Percentiles rank a stretch among this genome's conserved stretches.
Conservation (phyloP, 2,113 vertebrate species). For the Psettodes erumei region DNA sequence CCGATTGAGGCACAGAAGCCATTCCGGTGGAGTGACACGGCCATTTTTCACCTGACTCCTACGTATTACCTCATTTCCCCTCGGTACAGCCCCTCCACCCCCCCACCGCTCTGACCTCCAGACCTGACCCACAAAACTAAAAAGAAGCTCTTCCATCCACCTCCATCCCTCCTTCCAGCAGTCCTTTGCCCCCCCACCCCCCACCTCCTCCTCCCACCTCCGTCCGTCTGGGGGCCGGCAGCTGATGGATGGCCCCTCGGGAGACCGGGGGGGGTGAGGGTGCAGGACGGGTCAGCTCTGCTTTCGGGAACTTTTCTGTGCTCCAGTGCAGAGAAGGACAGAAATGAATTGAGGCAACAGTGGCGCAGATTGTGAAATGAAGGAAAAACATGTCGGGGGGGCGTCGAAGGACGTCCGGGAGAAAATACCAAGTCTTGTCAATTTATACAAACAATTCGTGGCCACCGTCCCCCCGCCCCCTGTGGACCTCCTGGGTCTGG, state of each 20-base stretch:
- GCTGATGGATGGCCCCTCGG: constrained; percentile 71
- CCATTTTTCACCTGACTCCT: constrained; percentile 73
- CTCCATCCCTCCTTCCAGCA: constrained; percentile 47
- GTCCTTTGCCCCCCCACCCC: constrained; percentile 38
- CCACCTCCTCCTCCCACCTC: constrained; percentile 23
- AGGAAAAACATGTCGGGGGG: constrained; percentile 12
- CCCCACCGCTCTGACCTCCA: constrained; percentile 58
- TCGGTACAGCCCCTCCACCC: constrained; percentile 37
- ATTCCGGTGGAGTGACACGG: constrained; percentile 34
- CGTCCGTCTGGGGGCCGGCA: constrained; percentile 33
- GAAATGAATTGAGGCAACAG: constrained; percentile 46
- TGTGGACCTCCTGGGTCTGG: constrained; percentile 38
- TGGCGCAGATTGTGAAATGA: constrained; percentile 55
- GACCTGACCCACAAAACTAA: constrained; percentile 38
- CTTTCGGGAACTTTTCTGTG: constrained; percentile 54
- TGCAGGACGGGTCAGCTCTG: constrained; percentile 49
- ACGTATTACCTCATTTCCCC: constrained; percentile 67
- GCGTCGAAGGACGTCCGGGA: constrained; percentile 11
- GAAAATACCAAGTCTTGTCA: constrained; percentile 51
- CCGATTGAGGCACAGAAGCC: constrained; percentile 15
- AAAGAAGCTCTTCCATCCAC: constrained; percentile 49
- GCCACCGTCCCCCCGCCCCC: constrained; percentile 23
- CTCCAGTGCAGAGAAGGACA: background rate
- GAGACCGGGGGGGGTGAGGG: too few species aligned
- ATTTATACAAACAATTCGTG: constrained; percentile 28